phyloP scores from a whole-genome alignment of 2,113 vertebrate genomes.

The Suricata suricatta region DNA sequence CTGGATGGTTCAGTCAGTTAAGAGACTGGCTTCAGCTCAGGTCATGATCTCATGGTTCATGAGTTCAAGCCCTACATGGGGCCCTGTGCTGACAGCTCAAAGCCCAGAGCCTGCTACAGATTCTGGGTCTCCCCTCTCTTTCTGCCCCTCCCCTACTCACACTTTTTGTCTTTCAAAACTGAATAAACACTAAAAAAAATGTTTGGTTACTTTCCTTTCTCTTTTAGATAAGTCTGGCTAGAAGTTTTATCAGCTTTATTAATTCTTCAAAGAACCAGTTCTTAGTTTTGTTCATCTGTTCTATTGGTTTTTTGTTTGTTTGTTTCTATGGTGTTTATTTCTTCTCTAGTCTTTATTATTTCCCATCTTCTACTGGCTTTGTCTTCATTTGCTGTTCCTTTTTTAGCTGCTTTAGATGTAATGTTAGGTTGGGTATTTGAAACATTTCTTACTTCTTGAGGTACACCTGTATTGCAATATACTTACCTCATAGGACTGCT shows the following conservation, averaged over 20 bases:
- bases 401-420: background rate
- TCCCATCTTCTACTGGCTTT: background rate
- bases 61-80: too few species aligned
- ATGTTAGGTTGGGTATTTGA: background rate
- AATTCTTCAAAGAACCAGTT: background rate
- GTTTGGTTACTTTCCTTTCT: background rate
- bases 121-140: too few species aligned
- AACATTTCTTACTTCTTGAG: background rate
- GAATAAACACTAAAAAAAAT: too few species aligned
- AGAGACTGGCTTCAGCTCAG: too few species aligned
- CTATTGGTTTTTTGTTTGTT: background rate
- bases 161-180: too few species aligned
- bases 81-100: too few species aligned
- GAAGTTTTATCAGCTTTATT: background rate
- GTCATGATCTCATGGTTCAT: too few species aligned
- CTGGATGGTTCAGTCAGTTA: too few species aligned
- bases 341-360: background rate
- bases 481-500: background rate
- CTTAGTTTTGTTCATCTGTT: background rate
- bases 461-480: background rate
- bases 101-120: too few species aligned
- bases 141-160: too few species aligned
- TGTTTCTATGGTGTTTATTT: background rate
- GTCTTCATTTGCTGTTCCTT: background rate
- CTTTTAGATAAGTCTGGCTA: background rate